Percentiles rank a stretch among this genome's conserved stretches.
Evolutionary conservation across 2,888 invertebrate species (phyloP).

Genomic region (Malthinus flaveolus): DNA sequence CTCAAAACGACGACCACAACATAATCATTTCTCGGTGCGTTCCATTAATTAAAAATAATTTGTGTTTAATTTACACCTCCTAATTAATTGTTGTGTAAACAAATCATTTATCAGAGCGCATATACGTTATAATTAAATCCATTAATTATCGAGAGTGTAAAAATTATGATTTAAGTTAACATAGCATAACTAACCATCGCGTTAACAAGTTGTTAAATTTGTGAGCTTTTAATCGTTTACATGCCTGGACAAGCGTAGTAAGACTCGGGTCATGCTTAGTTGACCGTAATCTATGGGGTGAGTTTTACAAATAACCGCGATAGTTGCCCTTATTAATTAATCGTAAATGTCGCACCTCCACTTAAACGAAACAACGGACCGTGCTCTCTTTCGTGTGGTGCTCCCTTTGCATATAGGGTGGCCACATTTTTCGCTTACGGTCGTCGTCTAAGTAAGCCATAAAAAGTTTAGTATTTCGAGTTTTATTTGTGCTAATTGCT

Average conservation of each 20-base stretch:
- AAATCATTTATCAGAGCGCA: too few species aligned
- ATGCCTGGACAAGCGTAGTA: conserved; percentile 34
- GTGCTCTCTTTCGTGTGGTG: too few species aligned
- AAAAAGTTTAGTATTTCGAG: background rate
- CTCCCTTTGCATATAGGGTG: too few species aligned
- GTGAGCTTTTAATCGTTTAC: conserved; percentile 34
- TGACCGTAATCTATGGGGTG: conserved; percentile 33
- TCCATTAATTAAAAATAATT: too few species aligned
- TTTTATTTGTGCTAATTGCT: background rate
- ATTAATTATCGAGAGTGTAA: conserved; percentile 20
- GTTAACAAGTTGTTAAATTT: conserved; percentile 34
- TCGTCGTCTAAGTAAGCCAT: background rate
- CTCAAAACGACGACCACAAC: too few species aligned
- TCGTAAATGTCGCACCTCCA: background rate
- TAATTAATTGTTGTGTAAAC: too few species aligned
- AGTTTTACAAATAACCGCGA: background rate
- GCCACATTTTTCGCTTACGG: background rate
- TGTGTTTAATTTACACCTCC: too few species aligned
- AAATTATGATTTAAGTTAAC: conserved; percentile 31
- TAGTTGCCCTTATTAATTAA: background rate
- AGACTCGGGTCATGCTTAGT: conserved; percentile 38
- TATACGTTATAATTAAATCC: conserved; percentile 12
- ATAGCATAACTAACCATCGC: conserved; percentile 31
- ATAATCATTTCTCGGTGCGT: too few species aligned
- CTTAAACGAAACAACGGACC: background rate